These are phyloP conservation scores for Orthosia incerta DNA, from an alignment of 2,888 invertebrate genomes.

Conservation along the genomic window DNA sequence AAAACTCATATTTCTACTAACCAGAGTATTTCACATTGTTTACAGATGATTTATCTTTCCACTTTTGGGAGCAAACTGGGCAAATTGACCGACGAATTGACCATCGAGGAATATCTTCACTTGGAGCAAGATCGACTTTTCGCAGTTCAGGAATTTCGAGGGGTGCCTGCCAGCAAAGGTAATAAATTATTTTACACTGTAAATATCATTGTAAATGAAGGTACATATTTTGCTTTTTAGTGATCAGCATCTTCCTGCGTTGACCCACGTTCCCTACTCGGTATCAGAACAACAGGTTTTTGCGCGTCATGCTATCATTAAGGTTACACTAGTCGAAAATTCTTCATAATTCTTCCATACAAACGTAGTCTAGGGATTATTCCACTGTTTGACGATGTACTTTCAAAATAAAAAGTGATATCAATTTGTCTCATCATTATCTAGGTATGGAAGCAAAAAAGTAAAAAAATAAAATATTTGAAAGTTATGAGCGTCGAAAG, in stretches of 20 bases:
- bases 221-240: background rate
- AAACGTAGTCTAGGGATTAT: too few relatives aligned
- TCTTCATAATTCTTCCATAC: too few relatives aligned
- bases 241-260: background rate
- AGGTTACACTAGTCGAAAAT: too few relatives aligned
- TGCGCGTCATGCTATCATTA: too few relatives aligned
- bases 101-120: constrained; percentile 80
- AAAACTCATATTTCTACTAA: constrained; percentile 45
- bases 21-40: constrained; percentile 84
- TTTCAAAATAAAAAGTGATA: too few relatives aligned
- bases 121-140: constrained; percentile 64
- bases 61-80: constrained; percentile 88
- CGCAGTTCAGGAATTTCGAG: constrained; percentile 82
- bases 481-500: too few relatives aligned
- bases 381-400: too few relatives aligned
- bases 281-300: background rate
- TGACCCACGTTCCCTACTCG: background rate
- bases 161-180: constrained; percentile 68
- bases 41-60: constrained; percentile 84
- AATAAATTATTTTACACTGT: background rate
- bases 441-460: too few relatives aligned
- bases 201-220: background rate
- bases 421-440: too few relatives aligned
- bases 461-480: too few relatives aligned
- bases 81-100: constrained; percentile 87